phyloP scores from a whole-genome alignment of 2,797 vertebrate genomes.

The Astyanax mexicanus region DNA sequence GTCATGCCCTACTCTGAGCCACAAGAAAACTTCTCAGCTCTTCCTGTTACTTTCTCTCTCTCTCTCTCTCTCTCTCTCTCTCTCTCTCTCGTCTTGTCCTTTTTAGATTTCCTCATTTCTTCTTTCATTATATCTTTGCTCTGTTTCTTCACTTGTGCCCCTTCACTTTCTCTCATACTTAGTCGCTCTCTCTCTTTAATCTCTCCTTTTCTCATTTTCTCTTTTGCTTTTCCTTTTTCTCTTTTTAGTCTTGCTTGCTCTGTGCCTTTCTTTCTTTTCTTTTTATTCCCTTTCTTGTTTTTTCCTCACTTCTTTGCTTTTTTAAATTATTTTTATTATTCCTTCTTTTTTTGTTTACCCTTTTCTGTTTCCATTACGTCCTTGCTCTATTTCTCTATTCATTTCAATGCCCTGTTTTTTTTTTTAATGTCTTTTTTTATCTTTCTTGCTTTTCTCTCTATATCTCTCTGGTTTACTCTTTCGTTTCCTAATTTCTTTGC shows the following conservation, averaged over 20 bases:
- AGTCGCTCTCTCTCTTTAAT: not conserved
- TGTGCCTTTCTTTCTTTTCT: not conserved
- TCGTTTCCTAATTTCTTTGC: too few relatives aligned
- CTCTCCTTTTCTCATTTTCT: not conserved
- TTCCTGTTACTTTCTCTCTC: not conserved
- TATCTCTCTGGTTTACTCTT: too few relatives aligned
- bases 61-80: not conserved
- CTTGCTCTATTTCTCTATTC: too few relatives aligned
- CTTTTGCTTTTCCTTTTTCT: not conserved
- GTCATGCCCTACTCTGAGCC: not conserved
- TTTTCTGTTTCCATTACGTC: too few relatives aligned
- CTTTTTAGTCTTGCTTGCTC: not conserved
- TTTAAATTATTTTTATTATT: not conserved
- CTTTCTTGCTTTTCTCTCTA: too few relatives aligned
- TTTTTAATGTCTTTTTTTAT: too few relatives aligned
- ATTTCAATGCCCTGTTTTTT: too few relatives aligned
- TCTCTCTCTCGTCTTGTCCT: not conserved
- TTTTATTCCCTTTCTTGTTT: not conserved
- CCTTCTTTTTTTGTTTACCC: too few relatives aligned
- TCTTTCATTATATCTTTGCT: not conserved
- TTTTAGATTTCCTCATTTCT: not conserved
- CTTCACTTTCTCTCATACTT: not conserved
- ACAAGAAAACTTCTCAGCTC: not conserved
- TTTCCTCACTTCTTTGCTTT: not conserved
- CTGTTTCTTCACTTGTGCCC: too few relatives aligned